Base-by-base conservation (phyloP, 92 coral and sea anemone species). In the Epizoanthus rinbou region DNA sequence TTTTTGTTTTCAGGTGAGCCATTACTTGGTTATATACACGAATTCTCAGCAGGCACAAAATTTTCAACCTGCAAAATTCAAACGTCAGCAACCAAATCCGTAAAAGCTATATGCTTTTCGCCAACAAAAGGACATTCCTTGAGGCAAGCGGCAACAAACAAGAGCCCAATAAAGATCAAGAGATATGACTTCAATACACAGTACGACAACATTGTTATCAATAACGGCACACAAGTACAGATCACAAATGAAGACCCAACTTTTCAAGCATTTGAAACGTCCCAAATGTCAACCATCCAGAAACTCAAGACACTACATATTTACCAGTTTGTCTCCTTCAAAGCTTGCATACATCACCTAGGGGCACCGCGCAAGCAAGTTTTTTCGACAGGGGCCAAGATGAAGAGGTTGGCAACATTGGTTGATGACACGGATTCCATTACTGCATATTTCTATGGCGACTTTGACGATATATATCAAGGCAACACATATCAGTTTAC, bases 401-500 rank as follows among this genome's bases (percentile, higher is more conserved):
- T 76, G 81, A 76, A 76, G 81, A 76, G 81, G 69, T 35, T 76
- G 81, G 81, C 69, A 59, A 76, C 81, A 76, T 76, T 76, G 69
- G 81, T 76, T 76, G 81, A 76, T 76, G 81, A 76, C 81, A 76
- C 81, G 33, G 81, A 76, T 76, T 76, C 69, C 81, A 76, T 76
- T 76, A 76, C 69, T 76, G 81, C 81, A 9, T 76, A 76, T 76
- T 76, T 76, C 69, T 76, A 76, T 76, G 81, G 81, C 17, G 56
- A 58, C 81, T 76, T 76, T 76, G 81, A 57, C 81, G 81, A 76
- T 76, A 37, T 57, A 76, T 3, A 76, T 76, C 69, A 76, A 76
- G 69, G 69, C 81, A 76, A 76, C 81, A 76, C 81, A 75, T 58
- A 76, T 57, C 81, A 76, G 69, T 76, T 59, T 76, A 76, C 81